phyloP scores from a whole-genome alignment of 2,888 invertebrate genomes.

The Frankliniella fusca region DNA sequence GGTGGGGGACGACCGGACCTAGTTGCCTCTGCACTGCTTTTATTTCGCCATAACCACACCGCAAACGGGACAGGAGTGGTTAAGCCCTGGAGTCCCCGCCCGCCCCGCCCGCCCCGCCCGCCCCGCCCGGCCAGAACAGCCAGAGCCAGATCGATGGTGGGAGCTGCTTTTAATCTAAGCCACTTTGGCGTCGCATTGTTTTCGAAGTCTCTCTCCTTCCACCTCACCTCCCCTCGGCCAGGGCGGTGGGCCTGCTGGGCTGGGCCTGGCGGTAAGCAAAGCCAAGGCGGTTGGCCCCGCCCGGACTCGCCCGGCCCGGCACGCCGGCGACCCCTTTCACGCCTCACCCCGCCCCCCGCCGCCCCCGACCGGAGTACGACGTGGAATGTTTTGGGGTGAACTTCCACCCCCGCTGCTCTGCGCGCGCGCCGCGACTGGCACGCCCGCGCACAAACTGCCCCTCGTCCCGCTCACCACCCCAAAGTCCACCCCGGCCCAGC shows the following conservation, averaged over 20 bases:
- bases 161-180: slow-evolving; percentile 6
- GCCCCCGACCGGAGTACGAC: not conserved
- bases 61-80: too few species aligned
- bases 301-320: not conserved
- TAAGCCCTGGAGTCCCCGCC: not conserved
- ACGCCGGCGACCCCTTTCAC: not conserved
- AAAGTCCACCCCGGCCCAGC: not conserved
- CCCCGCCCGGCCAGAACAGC: not conserved
- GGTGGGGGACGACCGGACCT: too few species aligned
- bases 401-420: not conserved
- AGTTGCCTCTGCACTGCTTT: too few species aligned
- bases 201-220: not conserved
- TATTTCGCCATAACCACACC: too few species aligned
- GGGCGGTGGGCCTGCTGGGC: not conserved
- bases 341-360: not conserved
- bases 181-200: slow-evolving; percentile 5
- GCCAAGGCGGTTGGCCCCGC: not conserved
- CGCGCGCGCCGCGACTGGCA: not conserved
- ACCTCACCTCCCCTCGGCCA: not conserved
- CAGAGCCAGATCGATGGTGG: not conserved
- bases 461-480: not conserved
- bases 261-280: not conserved
- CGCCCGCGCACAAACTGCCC: not conserved
- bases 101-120: too few species aligned
- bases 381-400: not conserved